phyloP scores from a whole-genome alignment of 2,888 invertebrate species.

The Platycheirus albimanus region DNA sequence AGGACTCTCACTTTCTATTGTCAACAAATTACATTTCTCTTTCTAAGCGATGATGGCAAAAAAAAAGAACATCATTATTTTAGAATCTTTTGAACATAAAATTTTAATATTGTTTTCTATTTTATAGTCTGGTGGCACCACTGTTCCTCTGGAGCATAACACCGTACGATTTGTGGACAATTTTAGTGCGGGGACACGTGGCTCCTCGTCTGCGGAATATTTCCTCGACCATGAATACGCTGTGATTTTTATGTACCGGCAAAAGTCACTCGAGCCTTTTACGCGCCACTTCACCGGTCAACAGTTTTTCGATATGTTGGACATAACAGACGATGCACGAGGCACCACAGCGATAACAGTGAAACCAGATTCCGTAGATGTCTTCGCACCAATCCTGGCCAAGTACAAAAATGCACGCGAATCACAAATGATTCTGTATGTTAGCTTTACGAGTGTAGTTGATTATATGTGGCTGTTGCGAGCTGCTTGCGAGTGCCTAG shows the following conservation, averaged over 20 bases:
- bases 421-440: slow-evolving; percentile 88
- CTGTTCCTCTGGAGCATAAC: slow-evolving; percentile 97
- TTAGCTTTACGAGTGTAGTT: slow-evolving; percentile 92
- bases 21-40: no score
- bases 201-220: slow-evolving; percentile 97
- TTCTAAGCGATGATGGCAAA: no score
- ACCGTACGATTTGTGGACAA: slow-evolving; percentile 99
- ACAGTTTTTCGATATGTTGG: slow-evolving; percentile 91
- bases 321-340: slow-evolving; percentile 84
- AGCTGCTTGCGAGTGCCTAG: slow-evolving; percentile 91
- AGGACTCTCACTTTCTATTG: neutral
- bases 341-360: slow-evolving; percentile 88
- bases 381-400: slow-evolving; percentile 87
- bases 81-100: no score
- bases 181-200: slow-evolving; percentile 98
- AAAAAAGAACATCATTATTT: no score
- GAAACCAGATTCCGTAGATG: slow-evolving; percentile 88
- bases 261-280: slow-evolving; percentile 95
- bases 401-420: slow-evolving; percentile 92
- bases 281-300: slow-evolving; percentile 92
- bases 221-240: slow-evolving; percentile 94
- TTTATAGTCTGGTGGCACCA: slow-evolving; percentile 96
- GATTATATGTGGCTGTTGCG: slow-evolving; percentile 96
- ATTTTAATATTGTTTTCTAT: no score
- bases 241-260: slow-evolving; percentile 96